Evolutionary conservation across 2,113 vertebrate genomes (phyloP).

Genomic region (Calyptommatus sinebrachiatus): DNA sequence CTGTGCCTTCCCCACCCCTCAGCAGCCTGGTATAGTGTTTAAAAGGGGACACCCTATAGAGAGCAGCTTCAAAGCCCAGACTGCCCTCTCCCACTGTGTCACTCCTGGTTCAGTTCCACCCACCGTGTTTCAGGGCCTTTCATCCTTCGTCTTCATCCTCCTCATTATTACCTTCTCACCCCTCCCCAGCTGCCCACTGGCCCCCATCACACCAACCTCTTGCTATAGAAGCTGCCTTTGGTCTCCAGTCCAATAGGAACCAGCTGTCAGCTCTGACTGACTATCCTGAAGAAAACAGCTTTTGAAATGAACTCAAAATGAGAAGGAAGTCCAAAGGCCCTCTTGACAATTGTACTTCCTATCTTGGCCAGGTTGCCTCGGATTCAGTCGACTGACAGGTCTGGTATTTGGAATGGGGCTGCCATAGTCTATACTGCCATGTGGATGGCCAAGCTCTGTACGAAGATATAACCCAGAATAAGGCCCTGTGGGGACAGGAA

Average conservation of each 20-base stretch:
- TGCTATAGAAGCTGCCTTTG: slow-evolving; percentile 60
- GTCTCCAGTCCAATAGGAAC: slow-evolving; percentile 67
- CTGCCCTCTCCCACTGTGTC: slow-evolving; percentile 53
- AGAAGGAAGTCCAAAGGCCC: no score
- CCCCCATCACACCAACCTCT: slow-evolving; percentile 47
- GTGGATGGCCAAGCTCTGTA: no score
- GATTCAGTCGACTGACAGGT: no score
- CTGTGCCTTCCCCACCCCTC: slow-evolving; percentile 47
- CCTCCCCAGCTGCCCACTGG: slow-evolving; percentile 31
- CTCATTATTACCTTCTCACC: slow-evolving; percentile 52
- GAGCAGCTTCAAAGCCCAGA: slow-evolving; percentile 62
- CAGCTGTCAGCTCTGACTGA: slow-evolving; percentile 63
- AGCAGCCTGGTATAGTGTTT: slow-evolving; percentile 60
- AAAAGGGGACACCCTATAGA: slow-evolving; percentile 59
- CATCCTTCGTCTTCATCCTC: slow-evolving; percentile 65
- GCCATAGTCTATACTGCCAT: no score
- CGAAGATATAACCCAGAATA: no score
- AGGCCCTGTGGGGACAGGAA: no score
- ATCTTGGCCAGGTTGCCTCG: no score
- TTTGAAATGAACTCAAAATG: no score
- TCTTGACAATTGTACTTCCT: no score
- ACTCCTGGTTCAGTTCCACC: slow-evolving; percentile 62
- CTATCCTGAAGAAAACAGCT: slow-evolving; percentile 51
- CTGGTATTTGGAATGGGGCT: no score
- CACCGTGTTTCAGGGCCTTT: slow-evolving; percentile 60